phyloP scores from a whole-genome alignment of 1,140 invertebrate species.

The Maniola jurtina region DNA sequence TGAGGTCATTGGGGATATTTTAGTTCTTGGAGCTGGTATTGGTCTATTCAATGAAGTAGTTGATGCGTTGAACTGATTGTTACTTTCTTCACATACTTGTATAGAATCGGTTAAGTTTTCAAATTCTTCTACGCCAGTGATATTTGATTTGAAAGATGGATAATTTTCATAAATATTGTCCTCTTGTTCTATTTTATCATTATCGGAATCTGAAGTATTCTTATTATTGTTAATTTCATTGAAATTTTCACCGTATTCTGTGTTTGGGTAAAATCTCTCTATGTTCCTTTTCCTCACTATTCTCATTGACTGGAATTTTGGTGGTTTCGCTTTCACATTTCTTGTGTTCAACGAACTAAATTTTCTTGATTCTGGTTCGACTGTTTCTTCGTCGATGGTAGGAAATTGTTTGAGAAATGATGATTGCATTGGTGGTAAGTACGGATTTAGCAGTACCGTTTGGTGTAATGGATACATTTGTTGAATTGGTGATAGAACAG shows the following conservation, averaged over 20 bases:
- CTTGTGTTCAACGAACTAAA: slow-evolving; percentile 69
- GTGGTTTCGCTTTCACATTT: slow-evolving; percentile 47
- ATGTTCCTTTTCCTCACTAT: slow-evolving; percentile 71
- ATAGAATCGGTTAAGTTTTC: slow-evolving; percentile 78
- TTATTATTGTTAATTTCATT: slow-evolving; percentile 73
- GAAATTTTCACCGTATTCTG: slow-evolving; percentile 72
- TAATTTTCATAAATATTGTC: slow-evolving; percentile 69
- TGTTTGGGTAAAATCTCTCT: slow-evolving; percentile 75
- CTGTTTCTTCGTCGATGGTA: slow-evolving; percentile 65
- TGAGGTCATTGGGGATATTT: slow-evolving; percentile 54
- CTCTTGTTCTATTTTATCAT: slow-evolving; percentile 45
- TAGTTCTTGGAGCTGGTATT: slow-evolving; percentile 67
- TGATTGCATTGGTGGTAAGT: slow-evolving; percentile 63
- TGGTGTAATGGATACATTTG: slow-evolving; percentile 69
- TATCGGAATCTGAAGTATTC: slow-evolving; percentile 47
- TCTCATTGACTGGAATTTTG: slow-evolving; percentile 73
- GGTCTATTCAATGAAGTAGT: slow-evolving; percentile 60
- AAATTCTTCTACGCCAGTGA: slow-evolving; percentile 64
- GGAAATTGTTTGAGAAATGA: slow-evolving; percentile 68
- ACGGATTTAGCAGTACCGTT: slow-evolving; percentile 66
- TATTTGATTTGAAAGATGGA: slow-evolving; percentile 60
- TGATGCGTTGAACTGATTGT: slow-evolving; percentile 44
- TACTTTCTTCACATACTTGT: slow-evolving; percentile 67
- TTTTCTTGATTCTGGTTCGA: slow-evolving; percentile 51
- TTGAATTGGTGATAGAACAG: slow-evolving; percentile 66